Evolutionary conservation across 2,113 vertebrate species (phyloP), one percentile per base, ranked within the genome.

Genomic region (Acrocephalus kingi): DNA sequence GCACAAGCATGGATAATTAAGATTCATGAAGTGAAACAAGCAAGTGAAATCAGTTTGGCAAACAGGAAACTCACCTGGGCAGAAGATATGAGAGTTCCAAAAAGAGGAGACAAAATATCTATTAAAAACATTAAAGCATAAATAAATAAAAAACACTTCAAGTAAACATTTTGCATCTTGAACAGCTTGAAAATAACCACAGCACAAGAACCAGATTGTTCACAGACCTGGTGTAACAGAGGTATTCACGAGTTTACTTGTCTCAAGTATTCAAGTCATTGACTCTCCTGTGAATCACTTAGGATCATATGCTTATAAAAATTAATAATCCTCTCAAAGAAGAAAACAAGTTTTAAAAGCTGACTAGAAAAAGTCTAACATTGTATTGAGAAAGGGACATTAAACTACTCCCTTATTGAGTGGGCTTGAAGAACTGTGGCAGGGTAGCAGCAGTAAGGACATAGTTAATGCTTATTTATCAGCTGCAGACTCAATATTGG

Each of bases 61-160:
- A 82, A 71, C 25, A 55, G 25, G 6, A 95, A 82, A 97, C 97
- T 98, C 94, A 99, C 99, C 99, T 99, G 99, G 75, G 98, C 99
- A 43, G 99, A 99, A 97, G 99, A 99, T 67, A 99, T 90, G 27
- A 99, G 97, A 31, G 99, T 99, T 75, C 99, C 99, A 97, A 99
- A 99, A 24, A 99, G 97, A 46, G 99, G 99, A 62, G 99, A 99
- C 61, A 99, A 99, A 90, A 99, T 99, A 97, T 99, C 99, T 99
- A 95, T 93, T 74, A 96, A 96, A 97, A 88, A 95, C 15, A 96
- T 75, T 48, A 83, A 64, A 95, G 46, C 35, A 81, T 10, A 92
- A 55, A 43, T 90, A 31, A 84, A 68, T 94, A 15, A 18, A 87
- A 58, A 61, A 79, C 9, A 4, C 6, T 28, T 55, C 15, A 75